These are phyloP conservation scores for Sarcoramphus papa DNA, from an alignment of 2,797 vertebrate genomes.

Conservation along the genomic window DNA sequence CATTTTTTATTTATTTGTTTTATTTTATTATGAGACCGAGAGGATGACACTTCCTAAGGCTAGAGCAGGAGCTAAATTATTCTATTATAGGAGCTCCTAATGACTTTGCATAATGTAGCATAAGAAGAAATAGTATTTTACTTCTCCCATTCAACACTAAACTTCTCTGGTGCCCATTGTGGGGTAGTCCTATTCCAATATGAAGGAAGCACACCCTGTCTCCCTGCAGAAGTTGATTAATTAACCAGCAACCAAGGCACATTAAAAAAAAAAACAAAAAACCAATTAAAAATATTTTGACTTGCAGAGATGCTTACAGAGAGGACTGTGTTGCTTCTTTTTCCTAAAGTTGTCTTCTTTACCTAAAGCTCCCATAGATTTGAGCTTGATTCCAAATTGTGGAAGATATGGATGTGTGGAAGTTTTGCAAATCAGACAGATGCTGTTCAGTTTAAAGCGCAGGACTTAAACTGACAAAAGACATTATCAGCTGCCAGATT, in stretches of 20 bases:
- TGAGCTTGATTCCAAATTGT: background rate
- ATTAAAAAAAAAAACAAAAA: background rate
- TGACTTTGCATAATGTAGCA: background rate
- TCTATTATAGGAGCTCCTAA: background rate
- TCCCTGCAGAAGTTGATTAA: background rate
- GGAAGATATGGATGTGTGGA: rapidly evolving
- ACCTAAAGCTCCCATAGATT: background rate
- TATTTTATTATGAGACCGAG: background rate
- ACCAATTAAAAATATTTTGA: background rate
- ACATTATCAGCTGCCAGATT: background rate
- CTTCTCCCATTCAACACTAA: background rate
- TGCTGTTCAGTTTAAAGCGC: background rate
- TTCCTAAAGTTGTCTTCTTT: background rate
- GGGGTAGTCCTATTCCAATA: background rate
- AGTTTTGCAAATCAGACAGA: background rate
- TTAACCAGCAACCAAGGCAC: background rate
- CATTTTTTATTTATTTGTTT: background rate
- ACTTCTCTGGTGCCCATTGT: background rate
- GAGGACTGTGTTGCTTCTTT: background rate
- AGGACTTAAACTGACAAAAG: background rate
- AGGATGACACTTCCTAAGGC: background rate
- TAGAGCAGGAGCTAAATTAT: background rate
- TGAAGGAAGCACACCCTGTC: background rate
- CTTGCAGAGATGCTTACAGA: background rate
- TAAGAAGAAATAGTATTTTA: background rate